Percentiles rank a stretch among this genome's conserved stretches.
Evolutionary conservation across 1,140 invertebrate species (phyloP).

Genomic region (Platorchestia sp.): DNA sequence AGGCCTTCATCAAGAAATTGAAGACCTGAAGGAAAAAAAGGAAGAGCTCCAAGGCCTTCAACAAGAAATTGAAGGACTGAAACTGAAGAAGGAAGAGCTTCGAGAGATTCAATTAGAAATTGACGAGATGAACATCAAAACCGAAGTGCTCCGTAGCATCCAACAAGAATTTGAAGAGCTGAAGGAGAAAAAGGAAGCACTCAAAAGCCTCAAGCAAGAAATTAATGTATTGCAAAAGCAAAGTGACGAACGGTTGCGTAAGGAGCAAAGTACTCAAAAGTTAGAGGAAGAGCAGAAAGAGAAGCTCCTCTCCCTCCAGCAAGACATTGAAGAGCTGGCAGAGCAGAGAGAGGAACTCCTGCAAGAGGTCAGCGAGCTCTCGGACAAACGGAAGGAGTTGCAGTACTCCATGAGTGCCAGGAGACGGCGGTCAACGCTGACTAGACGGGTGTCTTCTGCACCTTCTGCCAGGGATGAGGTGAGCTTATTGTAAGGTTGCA

Average conservation of each 20-base stretch:
- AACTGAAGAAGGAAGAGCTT: background rate
- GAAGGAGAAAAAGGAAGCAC: background rate
- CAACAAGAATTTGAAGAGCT: background rate
- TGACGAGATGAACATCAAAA: background rate
- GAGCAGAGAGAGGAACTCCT: background rate
- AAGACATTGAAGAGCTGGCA: background rate
- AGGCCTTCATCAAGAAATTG: background rate
- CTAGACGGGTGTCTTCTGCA: background rate
- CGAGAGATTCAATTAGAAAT: background rate
- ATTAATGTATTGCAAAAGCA: background rate
- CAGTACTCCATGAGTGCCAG: background rate
- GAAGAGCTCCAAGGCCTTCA: too few relatives aligned
- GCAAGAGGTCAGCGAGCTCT: background rate
- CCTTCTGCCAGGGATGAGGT: slow-evolving; percentile 13
- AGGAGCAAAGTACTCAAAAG: background rate
- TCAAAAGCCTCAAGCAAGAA: background rate
- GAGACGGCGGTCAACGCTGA: background rate
- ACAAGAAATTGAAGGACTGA: background rate
- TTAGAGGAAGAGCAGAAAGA: background rate
- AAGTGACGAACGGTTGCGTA: background rate
- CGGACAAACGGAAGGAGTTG: background rate
- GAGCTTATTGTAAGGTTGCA: background rate
- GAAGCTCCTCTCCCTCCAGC: background rate
- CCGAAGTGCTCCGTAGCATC: background rate
- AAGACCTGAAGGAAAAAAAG: background rate